Conservation (phyloP, 2,113 vertebrate genomes). For the Sphaerodactylus townsendi region DNA sequence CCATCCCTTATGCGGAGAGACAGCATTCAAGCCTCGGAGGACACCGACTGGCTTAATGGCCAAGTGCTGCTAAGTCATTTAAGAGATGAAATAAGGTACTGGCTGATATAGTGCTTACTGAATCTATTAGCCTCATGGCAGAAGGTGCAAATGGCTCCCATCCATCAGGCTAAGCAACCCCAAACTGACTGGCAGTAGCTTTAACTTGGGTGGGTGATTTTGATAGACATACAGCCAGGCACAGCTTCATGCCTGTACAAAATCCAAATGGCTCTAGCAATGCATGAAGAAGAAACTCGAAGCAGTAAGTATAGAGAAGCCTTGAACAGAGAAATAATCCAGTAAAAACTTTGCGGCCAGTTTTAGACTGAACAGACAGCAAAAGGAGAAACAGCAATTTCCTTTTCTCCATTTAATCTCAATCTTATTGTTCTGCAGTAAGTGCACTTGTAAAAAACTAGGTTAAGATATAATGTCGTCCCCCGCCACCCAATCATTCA, state of each 20-base stretch:
- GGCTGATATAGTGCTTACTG: neutral
- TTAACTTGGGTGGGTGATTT: neutral
- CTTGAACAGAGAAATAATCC: accelerated
- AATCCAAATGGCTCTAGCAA: neutral
- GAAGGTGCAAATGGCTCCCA: neutral
- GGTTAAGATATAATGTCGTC: neutral
- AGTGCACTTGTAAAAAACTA: neutral
- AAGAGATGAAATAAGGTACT: constrained; percentile 23
- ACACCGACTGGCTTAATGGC: constrained; percentile 6
- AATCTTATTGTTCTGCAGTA: constrained; percentile 27
- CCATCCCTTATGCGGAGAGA: neutral
- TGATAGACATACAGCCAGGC: neutral
- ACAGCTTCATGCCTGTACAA: neutral
- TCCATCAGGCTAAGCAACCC: neutral
- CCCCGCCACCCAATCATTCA: neutral
- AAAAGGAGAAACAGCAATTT: constrained; percentile 32
- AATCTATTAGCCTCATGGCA: neutral
- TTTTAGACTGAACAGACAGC: neutral
- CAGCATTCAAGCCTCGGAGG: neutral
- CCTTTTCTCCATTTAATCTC: constrained; percentile 45
- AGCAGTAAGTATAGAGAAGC: neutral
- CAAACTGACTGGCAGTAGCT: neutral
- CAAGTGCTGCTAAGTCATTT: neutral
- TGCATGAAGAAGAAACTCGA: accelerated
- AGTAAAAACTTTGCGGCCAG: accelerated